phyloP scores from a whole-genome alignment of 2,888 invertebrate species.

The Apodemia hepburni region DNA sequence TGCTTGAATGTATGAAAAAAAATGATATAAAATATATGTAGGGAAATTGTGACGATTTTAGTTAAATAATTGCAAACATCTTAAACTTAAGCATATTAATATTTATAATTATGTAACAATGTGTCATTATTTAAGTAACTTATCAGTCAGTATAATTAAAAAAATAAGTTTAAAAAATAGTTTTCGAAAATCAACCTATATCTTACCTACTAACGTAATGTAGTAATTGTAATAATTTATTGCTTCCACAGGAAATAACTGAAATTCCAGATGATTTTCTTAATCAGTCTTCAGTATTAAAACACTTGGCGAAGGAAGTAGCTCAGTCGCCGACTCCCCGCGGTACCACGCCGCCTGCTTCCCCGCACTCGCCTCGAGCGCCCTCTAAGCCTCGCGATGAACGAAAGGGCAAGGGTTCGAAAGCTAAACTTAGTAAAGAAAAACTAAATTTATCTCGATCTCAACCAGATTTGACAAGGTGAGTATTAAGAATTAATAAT shows the following conservation, averaged over 20 bases:
- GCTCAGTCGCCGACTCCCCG: constrained; percentile 64
- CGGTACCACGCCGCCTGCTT: constrained; percentile 56
- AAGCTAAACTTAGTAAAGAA: constrained; percentile 73
- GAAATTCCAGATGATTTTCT: constrained; percentile 93
- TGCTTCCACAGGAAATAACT: constrained; percentile 83
- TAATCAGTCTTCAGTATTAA: constrained; percentile 90
- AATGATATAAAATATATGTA: too few relatives aligned
- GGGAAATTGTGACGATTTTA: too few relatives aligned
- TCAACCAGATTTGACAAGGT: constrained; percentile 90
- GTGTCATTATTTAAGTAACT: too few relatives aligned
- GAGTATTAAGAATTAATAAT: constrained; percentile 35
- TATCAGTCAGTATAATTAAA: too few relatives aligned
- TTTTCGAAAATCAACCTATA: too few relatives aligned
- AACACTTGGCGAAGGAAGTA: constrained; percentile 91
- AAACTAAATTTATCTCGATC: constrained; percentile 87
- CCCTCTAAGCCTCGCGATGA: constrained; percentile 44
- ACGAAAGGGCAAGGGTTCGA: constrained; percentile 57
- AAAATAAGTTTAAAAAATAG: too few relatives aligned
- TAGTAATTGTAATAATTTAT: neutral
- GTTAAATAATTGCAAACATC: too few relatives aligned
- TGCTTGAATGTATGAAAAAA: too few relatives aligned
- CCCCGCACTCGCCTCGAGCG: constrained; percentile 50
- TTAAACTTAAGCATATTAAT: too few relatives aligned
- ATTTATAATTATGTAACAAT: too few relatives aligned
- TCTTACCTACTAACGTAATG: neutral